Evolutionary conservation across 2,797 vertebrate species (phyloP).

Genomic region (Todus mexicanus): DNA sequence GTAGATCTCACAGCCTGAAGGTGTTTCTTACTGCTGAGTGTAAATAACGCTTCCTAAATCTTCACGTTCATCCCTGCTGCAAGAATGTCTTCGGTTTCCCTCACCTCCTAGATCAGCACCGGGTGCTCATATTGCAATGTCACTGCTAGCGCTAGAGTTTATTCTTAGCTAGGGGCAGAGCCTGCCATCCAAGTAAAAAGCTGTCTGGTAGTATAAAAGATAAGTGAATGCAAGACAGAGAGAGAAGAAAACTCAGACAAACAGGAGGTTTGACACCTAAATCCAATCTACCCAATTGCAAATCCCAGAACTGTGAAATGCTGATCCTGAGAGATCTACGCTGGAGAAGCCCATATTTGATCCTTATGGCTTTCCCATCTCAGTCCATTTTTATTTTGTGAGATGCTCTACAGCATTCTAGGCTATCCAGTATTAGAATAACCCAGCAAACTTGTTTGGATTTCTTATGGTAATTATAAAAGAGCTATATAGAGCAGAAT

Average conservation of each 20-base stretch:
- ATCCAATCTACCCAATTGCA: background rate
- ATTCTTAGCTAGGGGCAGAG: background rate
- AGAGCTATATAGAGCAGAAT: background rate
- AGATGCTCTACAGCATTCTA: background rate
- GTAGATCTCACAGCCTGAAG: background rate
- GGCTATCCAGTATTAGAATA: background rate
- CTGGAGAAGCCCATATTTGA: background rate
- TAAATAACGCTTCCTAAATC: background rate
- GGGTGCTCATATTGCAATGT: background rate
- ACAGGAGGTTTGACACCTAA: background rate
- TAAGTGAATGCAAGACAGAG: background rate
- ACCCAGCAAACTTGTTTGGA: background rate
- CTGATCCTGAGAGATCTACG: background rate
- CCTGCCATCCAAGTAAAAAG: background rate
- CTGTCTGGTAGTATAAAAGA: background rate
- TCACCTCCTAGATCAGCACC: background rate
- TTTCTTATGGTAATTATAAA: background rate
- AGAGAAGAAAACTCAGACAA: fast-evolving
- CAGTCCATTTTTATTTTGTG: background rate
- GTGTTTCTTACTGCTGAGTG: background rate
- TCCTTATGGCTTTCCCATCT: background rate
- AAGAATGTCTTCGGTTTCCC: background rate
- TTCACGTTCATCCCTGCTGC: background rate
- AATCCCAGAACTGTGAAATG: background rate
- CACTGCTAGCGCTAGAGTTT: background rate